Base-by-base conservation (phyloP, 1,140 invertebrate genomes). In the Procambarus virginalis region DNA sequence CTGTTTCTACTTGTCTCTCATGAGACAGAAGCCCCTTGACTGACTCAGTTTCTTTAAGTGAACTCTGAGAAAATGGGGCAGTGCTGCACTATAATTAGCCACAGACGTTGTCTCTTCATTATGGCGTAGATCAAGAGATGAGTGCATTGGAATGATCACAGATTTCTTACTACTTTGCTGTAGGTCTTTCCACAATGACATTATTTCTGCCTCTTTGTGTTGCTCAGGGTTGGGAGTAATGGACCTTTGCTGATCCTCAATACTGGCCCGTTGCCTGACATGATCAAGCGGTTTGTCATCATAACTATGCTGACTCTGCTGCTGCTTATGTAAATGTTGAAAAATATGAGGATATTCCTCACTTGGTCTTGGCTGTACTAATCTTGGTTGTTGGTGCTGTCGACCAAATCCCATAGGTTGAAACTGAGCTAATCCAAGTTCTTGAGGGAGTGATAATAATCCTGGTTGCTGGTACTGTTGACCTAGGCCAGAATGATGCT, bases 191-290 rank as follows among this genome's bases (percentile, higher is more conserved):
- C n/a, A 73, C n/a, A 73, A 34, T 22, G 68, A 73, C 68, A 73
- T 73, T 22, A 73, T 73, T 73, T 73, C 68, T 34, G 68, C 68
- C 4, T 73, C 68, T 73, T 73, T 73, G 22, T 73, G 68, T 73
- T 73, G 68, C 20, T 73, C 14, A 34, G 68, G 68, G n/a, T 34
- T 34, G n/a, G 68, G 68, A 34, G 68, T 20, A 22, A 73, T 22
- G 10, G 68, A 34, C 68, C 22, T 3, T 6, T 73, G 68, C 34
- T 73, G 68, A 22, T 20, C 68, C 8, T 22, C 6, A 34, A 73
- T 20, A 34, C 22, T 34, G 20, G 10, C 68, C 22, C 22, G 68
- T 8, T 73, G 68, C 6, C 68, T 73, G 6, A 9, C n/a, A 34
- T 73, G 22, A 73, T 34, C 68, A 20, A 20, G 68, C 22, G 22